These are phyloP conservation scores for Andinoacara biseriatus DNA, from an alignment of 2,113 vertebrate species.

Conservation along the genomic window DNA sequence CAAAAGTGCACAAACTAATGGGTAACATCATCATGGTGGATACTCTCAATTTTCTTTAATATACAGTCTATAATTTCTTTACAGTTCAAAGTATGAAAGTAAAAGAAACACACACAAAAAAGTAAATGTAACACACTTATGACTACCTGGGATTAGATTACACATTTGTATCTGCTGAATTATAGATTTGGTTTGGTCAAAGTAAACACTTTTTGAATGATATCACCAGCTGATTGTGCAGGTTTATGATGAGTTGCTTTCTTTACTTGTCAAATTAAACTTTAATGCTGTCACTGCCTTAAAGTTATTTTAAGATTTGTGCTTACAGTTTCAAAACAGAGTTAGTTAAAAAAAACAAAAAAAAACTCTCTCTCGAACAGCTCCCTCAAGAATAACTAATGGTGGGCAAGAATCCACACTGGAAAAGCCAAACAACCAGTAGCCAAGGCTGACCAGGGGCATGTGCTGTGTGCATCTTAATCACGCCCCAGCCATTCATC, in stretches of 20 bases:
- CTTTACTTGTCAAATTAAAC: conserved; percentile 33
- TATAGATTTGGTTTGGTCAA: conserved; percentile 9
- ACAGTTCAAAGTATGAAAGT: neutral
- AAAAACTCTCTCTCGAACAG: neutral
- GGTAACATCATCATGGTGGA: neutral
- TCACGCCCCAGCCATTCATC: conserved; percentile 30
- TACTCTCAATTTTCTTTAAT: neutral
- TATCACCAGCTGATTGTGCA: conserved; percentile 11
- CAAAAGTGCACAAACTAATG: neutral
- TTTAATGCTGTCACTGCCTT: conserved; percentile 7
- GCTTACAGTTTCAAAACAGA: conserved; percentile 34
- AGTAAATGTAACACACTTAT: neutral
- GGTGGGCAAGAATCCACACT: neutral
- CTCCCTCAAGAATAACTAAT: conserved; percentile 9
- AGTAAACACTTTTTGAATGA: conserved; percentile 16
- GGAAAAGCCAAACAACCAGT: conserved; percentile 2
- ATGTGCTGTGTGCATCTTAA: conserved; percentile 6
- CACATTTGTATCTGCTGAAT: neutral
- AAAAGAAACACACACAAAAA: neutral
- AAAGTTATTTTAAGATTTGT: conserved; percentile 38
- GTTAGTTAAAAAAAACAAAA: neutral
- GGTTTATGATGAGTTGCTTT: conserved; percentile 18
- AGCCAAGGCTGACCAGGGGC: conserved; percentile 14
- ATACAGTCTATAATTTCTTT: neutral
- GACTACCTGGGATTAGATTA: conserved; percentile 11